Evolutionary conservation across 2,797 vertebrate species (phyloP), one percentile per base, ranked within the genome.

Genomic region (Falco peregrinus): DNA sequence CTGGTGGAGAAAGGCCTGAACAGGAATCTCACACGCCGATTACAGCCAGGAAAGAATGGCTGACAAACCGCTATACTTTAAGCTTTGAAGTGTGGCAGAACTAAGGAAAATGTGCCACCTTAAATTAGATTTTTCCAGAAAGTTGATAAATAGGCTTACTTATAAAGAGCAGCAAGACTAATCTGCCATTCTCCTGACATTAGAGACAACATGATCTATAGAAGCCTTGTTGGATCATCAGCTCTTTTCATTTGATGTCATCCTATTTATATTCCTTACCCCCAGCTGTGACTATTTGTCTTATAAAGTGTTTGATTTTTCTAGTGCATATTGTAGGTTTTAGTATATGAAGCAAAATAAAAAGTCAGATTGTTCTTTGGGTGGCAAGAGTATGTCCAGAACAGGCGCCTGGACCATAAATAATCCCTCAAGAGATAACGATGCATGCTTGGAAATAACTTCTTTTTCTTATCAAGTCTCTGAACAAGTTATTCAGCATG

Each of bases 141-240:
- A 95, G 56, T 84, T 96, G 63, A 87, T 94, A 90, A 95, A 95
- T 92, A 85, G 80, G 90, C 93, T 96, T 90, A 92, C 77, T 95
- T 70, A 87, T 84, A 88, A 92, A 89, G 51, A 95, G 45, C 70
- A 92, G 90, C 65, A 94, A 82, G 84, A 94, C 89, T 86, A 93
- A 86, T 85, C 90, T 97, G 86, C 88, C 96, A 92, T 95, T 96
- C 85, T 96, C 86, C 61, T 95, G 95, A 93, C 89, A 95, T 83
- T 94, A 95, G 87, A 89, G 81, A 87, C 89, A 95, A 95, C 84
- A 89, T 89, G 95, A 96, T 95, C 86, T 96, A 95, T 85, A 95
- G 93, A 95, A 96, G 81, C 81, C 64, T 64, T 90, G 96, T 94
- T 97, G 96, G 93, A 96, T 96, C 96, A 95, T 93, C 79, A 94